Evolutionary conservation across 2,113 vertebrate genomes (phyloP), one percentile per base, ranked within the genome.

Genomic region (Sebastes schlegelii): DNA sequence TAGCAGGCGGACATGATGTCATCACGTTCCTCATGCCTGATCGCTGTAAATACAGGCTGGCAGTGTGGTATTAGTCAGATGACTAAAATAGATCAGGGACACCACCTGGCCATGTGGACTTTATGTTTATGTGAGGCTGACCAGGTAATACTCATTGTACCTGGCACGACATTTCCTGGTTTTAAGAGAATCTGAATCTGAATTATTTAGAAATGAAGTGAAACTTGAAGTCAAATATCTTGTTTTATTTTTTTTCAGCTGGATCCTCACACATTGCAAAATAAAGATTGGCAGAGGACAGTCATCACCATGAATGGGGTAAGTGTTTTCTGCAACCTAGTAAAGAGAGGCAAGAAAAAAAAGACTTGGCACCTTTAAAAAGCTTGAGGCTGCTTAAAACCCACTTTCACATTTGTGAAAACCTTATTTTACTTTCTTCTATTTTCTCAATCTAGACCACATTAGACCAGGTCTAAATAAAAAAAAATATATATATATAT

Each of bases 271-370:
- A 91, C 90, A 0, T 87, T 99, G 76, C 96, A 99, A 80, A 97
- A 96, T 71, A 98, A 98, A 93, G 98, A 99, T 16, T 99, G 98
- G 98, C 98, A 99, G 65, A 96, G 97, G 82, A 97, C 97, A 0
- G 96, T 98, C 85, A 97, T 99, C 68, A 84, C 95, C 8, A 98
- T 99, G 98, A 98, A 98, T 1, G 97, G 97, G 88, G 98, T 99
- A 89, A 85, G 97, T 95, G 43, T 72, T 74, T 60, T 13, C 8
- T 52, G 13, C 14, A 46, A 8, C 12, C 2, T 21, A 17, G 34
- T 49, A 4, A 12, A 26, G 58, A 42, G 17, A 9, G 9, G 2
- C 17, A 13, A 63, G 9, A 26, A 1, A 10, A 55, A 34, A 34
- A 34, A 34, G 34, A 34, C 34, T 34, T 3, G 0, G 34, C 34